Conservation (phyloP, 2,888 invertebrate species). For the Zonitis immaculata region DNA sequence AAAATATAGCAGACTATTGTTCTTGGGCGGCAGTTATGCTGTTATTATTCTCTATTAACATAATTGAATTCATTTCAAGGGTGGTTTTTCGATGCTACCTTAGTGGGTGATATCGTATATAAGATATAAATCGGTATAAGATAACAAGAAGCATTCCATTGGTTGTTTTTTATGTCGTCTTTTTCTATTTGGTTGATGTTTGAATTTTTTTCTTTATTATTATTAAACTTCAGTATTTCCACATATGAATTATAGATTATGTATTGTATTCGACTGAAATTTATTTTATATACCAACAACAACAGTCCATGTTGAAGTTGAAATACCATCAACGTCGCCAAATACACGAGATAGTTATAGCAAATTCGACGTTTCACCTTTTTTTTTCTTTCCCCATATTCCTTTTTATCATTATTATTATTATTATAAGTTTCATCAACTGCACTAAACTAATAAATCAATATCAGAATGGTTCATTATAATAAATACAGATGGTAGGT, state of each 20-base stretch:
- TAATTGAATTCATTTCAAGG: constrained; percentile 3
- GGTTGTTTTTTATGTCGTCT: constrained; percentile 28
- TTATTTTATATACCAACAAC: constrained; percentile 33
- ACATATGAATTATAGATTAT: constrained; percentile 46
- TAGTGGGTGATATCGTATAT: constrained; percentile 28
- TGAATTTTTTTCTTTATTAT: neutral
- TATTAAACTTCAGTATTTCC: constrained; percentile 1
- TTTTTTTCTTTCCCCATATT: too few relatives aligned
- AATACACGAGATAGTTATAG: constrained; percentile 18
- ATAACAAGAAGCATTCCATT: constrained; percentile 31
- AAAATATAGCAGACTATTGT: constrained; percentile 29
- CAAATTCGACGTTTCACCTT: neutral
- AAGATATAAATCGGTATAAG: constrained; percentile 33
- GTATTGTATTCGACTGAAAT: constrained; percentile 44
- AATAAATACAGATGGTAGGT: constrained; percentile 8
- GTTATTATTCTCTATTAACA: constrained; percentile 31
- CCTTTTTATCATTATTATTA: too few relatives aligned
- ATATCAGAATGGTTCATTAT: constrained; percentile 8
- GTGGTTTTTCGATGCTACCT: constrained; percentile 6
- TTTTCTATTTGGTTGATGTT: too few relatives aligned
- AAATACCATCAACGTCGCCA: constrained; percentile 27
- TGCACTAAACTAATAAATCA: constrained; percentile 12
- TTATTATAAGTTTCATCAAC: too few relatives aligned
- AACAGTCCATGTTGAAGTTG: constrained; percentile 5
- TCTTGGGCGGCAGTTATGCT: constrained; percentile 45